These are phyloP conservation scores for Limnephilus rhombicus DNA, from an alignment of 2,888 invertebrate species.

Conservation along the genomic window DNA sequence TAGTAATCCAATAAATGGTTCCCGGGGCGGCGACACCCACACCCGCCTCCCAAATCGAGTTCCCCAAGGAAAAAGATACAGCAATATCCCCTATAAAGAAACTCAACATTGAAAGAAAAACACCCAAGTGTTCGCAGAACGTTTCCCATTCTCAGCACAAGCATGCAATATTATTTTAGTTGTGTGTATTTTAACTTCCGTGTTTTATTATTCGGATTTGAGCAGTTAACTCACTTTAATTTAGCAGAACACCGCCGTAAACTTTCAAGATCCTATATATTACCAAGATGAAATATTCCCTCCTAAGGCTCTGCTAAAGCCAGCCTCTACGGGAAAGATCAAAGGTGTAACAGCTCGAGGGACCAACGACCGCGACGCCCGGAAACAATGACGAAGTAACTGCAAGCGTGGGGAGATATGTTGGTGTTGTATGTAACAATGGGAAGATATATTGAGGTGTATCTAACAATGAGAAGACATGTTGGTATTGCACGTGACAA, in stretches of 20 bases:
- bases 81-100: no score
- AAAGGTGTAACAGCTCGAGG: not conserved
- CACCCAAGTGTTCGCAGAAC: not conserved
- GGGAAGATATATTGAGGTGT: not conserved
- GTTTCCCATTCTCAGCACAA: not conserved
- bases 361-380: not conserved
- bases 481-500: not conserved
- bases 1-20: no score
- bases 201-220: not conserved
- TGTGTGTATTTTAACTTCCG: not conserved
- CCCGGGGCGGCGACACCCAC: no score
- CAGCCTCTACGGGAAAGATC: not conserved
- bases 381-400: constrained; percentile 1
- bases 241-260: not conserved
- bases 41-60: no score
- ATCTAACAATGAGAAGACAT: not conserved
- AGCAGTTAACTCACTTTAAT: not conserved
- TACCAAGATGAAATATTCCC: not conserved
- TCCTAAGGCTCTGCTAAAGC: not conserved
- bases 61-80: no score
- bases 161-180: not conserved
- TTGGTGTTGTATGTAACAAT: not conserved
- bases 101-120: not conserved
- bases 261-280: not conserved
- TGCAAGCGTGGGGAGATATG: not conserved